Conservation (phyloP, 2,888 invertebrate species). For the Drosophila koepferae region DNA sequence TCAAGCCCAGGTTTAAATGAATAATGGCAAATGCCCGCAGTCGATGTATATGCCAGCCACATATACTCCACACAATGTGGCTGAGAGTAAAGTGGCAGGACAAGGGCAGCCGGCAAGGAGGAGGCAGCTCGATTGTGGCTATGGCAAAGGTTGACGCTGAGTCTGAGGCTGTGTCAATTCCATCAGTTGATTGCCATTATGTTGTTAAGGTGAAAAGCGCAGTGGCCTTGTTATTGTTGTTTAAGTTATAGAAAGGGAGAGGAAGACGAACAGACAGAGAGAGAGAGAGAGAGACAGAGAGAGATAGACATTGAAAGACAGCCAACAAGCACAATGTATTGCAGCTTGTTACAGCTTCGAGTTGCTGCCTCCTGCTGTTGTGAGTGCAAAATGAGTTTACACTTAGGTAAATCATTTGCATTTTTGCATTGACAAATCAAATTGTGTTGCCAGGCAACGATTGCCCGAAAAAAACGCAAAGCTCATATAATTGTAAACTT, state of each 20-base stretch:
- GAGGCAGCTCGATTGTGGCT: neutral
- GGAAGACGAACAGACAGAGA: neutral
- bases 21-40: constrained; percentile 59
- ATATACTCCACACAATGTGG: constrained; percentile 16
- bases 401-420: constrained; percentile 72
- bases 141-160: constrained; percentile 20
- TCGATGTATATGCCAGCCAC: constrained; percentile 12
- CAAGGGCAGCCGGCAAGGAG: neutral
- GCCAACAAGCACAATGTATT: constrained; percentile 50
- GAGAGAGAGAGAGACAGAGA: neutral
- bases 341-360: constrained; percentile 37
- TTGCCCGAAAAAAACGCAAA: neutral
- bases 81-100: neutral
- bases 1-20: constrained; percentile 69
- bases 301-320: neutral
- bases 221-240: constrained; percentile 42
- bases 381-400: constrained; percentile 72
- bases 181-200: constrained; percentile 78
- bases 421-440: constrained; percentile 61
- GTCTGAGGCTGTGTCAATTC: constrained; percentile 60
- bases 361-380: constrained; percentile 26
- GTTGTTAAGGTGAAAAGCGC: constrained; percentile 73
- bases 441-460: constrained; percentile 27
- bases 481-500: constrained; percentile 1
- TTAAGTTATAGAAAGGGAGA: neutral